A percentile compares a stretch with the other conserved stretches of the same genome.
Evolutionary conservation across 2,888 invertebrate genomes (phyloP).

Genomic region (Troglohyphantes excavatus): DNA sequence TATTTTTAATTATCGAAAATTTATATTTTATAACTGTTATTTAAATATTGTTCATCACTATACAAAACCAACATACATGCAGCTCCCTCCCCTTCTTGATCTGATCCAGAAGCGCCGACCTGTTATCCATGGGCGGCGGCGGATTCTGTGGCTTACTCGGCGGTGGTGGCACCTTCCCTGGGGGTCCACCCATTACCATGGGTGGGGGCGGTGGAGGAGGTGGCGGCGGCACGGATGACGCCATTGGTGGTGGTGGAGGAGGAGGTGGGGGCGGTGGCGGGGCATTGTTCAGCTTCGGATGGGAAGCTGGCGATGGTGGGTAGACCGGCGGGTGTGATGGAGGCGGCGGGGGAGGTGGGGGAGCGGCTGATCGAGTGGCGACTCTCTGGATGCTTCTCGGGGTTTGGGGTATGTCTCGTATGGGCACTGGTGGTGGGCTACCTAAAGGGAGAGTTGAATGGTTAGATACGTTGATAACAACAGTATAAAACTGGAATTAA

Average conservation of each 20-base stretch:
- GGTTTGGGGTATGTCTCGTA: constrained; percentile 64
- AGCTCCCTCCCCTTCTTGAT: constrained; percentile 90
- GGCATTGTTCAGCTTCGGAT: constrained; percentile 78
- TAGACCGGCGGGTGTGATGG: constrained; percentile 80
- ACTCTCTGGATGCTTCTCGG: constrained; percentile 70
- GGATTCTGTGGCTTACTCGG: constrained; percentile 77
- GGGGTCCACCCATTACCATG: neutral
- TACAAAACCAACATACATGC: constrained; percentile 85
- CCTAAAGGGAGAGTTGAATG: neutral
- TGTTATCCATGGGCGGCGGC: constrained; percentile 84
- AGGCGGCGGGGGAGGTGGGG: constrained; percentile 65
- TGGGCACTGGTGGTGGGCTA: constrained; percentile 78
- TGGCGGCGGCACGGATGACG: constrained; percentile 76
- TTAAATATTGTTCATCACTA: too few relatives aligned
- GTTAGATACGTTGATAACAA: too few relatives aligned
- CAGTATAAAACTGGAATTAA: too few relatives aligned
- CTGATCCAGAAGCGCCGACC: constrained; percentile 90
- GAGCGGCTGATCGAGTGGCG: constrained; percentile 65
- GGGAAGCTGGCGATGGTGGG: constrained; percentile 80
- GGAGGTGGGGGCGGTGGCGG: constrained; percentile 80
- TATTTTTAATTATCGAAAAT: neutral
- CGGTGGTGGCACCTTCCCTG: neutral
- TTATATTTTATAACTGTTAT: too few relatives aligned
- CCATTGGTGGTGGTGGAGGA: constrained; percentile 81
- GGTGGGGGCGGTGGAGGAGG: constrained; percentile 80